Evolutionary conservation across 2,113 vertebrate genomes (phyloP), one percentile per base, ranked within the genome.

Genomic region (Caloenas nicobarica): DNA sequence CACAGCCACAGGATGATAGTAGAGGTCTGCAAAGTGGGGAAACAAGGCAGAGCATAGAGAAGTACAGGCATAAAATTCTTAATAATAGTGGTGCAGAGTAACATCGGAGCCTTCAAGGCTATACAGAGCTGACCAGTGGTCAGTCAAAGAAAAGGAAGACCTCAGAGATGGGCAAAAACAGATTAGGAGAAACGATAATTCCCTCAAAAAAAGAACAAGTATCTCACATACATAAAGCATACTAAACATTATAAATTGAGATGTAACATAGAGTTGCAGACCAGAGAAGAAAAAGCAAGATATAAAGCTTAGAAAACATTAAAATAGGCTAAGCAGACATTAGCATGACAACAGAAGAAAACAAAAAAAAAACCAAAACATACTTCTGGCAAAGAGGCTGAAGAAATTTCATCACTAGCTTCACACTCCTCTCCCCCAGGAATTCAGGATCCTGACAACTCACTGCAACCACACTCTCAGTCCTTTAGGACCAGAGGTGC

Each of bases 121-220:
- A 19, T 24, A 31, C 1, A 4, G 4, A 42, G 28, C 13, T 77
- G 48, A 60, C 2, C 1, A 1, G 26, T 71, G 7, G 4, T 57
- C 11, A 11, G 4, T 42, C n/a, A 85, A 13, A 56, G 36, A 86
- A 89, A 70, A 5, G 44, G 4, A 1, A 50, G 26, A 42, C 24
- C 53, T 23, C 6, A 10, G 29, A 89, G 4, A 2, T 24, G 13
- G 21, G 19, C 16, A 86, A 84, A 86, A 91, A 21, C 19, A 60
- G 25, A 5, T 60, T 21, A 58, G 4, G 2, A 56, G 5, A 44
- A 91, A 84, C 1, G 10, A 48, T 2, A 31, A 56, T 73, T 23
- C 7, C 4, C 10, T 2, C 15, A 48, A 88, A 89, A 36, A 38
- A 76, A 74, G 4, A 79, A 14, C 5, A 61, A 65, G 3, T 34